phyloP scores from a whole-genome alignment of 2,113 vertebrate genomes.

The Stigmatopora argus region DNA sequence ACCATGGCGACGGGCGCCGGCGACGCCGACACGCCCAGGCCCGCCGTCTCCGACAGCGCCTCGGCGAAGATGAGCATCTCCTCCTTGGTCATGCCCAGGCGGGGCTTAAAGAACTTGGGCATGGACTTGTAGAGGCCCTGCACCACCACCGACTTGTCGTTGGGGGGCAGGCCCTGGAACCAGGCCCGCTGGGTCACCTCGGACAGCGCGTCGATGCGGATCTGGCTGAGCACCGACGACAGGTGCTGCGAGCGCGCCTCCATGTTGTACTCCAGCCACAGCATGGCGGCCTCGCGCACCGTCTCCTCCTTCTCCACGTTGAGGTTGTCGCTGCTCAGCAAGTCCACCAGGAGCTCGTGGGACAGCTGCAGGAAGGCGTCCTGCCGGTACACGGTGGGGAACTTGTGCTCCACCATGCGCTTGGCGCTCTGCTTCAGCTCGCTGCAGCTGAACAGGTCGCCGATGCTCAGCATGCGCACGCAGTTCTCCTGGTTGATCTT shows the following conservation, averaged over 20 bases:
- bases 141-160: conserved; percentile 96
- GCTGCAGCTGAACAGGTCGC: conserved; percentile 93
- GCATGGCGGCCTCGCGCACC: conserved; percentile 94
- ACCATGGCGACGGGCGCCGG: conserved; percentile 77
- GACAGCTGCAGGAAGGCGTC: conserved; percentile 96
- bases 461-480: conserved; percentile 91
- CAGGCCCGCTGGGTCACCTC: conserved; percentile 97
- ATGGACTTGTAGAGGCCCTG: conserved; percentile 99
- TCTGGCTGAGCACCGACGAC: conserved; percentile 95
- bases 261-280: conserved; percentile 97
- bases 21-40: conserved; percentile 38
- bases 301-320: conserved; percentile 99
- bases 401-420: conserved; percentile 98
- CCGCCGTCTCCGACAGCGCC: conserved; percentile 81
- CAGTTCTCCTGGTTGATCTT: conserved; percentile 98
- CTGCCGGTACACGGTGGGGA: conserved; percentile 89
- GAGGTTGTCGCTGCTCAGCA: conserved; percentile 97
- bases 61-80: conserved; percentile 99
- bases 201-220: conserved; percentile 94
- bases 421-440: conserved; percentile 94
- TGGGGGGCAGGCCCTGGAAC: conserved; percentile 96
- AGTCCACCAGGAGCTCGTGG: conserved; percentile 90
- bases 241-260: conserved; percentile 92
- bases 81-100: conserved; percentile 98
- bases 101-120: conserved; percentile 98